phyloP scores from a whole-genome alignment of 1,140 invertebrate genomes.

The Drosophila pseudoananassae region DNA sequence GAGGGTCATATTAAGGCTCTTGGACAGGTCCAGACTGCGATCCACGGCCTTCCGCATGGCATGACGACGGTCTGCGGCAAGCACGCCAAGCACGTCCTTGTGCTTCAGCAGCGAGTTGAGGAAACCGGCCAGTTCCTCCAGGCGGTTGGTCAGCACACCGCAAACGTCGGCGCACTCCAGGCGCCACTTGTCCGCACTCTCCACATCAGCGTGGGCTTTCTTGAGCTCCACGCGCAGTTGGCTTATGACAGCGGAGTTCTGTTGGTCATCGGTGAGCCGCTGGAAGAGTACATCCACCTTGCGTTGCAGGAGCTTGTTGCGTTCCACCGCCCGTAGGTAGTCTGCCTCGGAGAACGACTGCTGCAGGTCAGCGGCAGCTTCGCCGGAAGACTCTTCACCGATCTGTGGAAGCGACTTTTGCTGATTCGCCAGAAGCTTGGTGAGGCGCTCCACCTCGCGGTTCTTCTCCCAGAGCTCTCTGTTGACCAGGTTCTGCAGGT shows the following conservation, averaged over 20 bases:
- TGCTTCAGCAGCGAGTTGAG: conserved; percentile 89
- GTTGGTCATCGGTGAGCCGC: conserved; percentile 67
- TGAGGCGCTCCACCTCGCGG: conserved; percentile 88
- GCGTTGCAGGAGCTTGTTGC: conserved; percentile 70
- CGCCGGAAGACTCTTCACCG: conserved; percentile 26
- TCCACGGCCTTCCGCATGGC: conserved; percentile 86
- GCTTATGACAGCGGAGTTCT: conserved; percentile 60
- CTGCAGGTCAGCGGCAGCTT: conserved; percentile 40
- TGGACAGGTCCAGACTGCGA: conserved; percentile 86
- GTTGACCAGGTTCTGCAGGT: conserved; percentile 88
- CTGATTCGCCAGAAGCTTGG: conserved; percentile 61
- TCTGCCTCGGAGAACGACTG: conserved; percentile 73
- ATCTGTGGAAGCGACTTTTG: conserved; percentile 29
- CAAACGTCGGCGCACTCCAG: conserved; percentile 88
- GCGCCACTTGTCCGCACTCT: conserved; percentile 84
- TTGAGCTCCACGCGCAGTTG: conserved; percentile 82
- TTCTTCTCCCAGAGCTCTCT: conserved; percentile 90
- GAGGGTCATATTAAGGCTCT: conserved; percentile 84
- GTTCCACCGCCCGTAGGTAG: conserved; percentile 66
- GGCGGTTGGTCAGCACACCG: conserved; percentile 86
- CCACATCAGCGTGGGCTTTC: conserved; percentile 68
- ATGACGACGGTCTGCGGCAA: conserved; percentile 85
- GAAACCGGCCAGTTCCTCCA: conserved; percentile 90
- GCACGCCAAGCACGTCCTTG: conserved; percentile 85
- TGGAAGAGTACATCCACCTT: conserved; percentile 78